Base-by-base conservation (phyloP, 1,140 invertebrate species). In the Streblospio benedicti region DNA sequence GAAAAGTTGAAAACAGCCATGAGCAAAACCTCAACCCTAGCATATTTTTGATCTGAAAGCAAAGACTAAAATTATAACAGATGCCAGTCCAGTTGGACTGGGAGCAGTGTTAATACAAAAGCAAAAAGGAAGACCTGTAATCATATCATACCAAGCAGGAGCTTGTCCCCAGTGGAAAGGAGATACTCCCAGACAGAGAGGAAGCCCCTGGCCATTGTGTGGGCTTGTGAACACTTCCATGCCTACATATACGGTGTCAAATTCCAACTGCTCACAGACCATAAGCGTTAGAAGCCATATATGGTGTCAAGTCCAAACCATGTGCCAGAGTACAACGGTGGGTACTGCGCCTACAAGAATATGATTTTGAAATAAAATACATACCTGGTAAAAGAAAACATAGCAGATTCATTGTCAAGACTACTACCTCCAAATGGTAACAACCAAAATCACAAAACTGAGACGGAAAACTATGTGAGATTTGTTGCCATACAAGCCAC, bases 181-280 rank as follows among this genome's bases (percentile, higher is more conserved):
- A 61, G 61, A 32, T 79, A 80, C 62, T 70, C 69, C 0, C 74
- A 71, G 12, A 77, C 70, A 20, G 80, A 82, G 62, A 70, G 66
- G 58, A 77, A 81, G 65, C 67, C 63, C 27, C 56, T 79, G 30
- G 76, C 70, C 12, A 54, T 79, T 3, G 67, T 81, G 2, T 79
- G 65, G 67, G 71, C 73, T 6, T 65, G 77, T 33, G 65, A 77
- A 59, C 72, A 75, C 35, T 81, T 80, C 61, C 61, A 73, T 44
- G 60, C 67, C n/a, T 83, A 68, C 30, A 62, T 74, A 18, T 71
- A 76, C 49, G 79, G 78, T 20, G 67, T 59, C 14, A 54, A 70
- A 16, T 80, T 75, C 49, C 66, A 57, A 35, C 47, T 73, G 44
- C 67, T 59, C 53, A 80, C 73, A 6, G 76, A 80, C 51, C 77